phyloP scores from a whole-genome alignment of 2,888 invertebrate genomes.

The Lordiphosa fenestrarum region DNA sequence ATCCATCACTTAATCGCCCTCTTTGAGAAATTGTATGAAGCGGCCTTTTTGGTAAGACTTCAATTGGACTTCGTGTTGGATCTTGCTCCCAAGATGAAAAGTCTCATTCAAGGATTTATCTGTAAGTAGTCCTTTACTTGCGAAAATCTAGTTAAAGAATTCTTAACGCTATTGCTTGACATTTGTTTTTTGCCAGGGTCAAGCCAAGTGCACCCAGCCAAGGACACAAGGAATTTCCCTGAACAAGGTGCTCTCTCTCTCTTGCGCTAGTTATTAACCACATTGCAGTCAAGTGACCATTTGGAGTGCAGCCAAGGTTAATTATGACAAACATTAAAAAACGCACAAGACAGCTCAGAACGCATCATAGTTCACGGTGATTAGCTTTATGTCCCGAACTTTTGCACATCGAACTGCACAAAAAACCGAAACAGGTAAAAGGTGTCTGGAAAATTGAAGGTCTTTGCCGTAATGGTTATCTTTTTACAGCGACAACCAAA shows the following conservation, averaged over 20 bases:
- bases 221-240: slow-evolving; percentile 4
- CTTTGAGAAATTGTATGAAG: too few species aligned
- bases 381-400: slow-evolving; percentile 33
- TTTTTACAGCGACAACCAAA: slow-evolving; percentile 12
- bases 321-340: slow-evolving; percentile 51
- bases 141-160: too few species aligned
- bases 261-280: slow-evolving; percentile 29
- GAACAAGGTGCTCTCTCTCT: slow-evolving; percentile 2
- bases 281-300: slow-evolving; percentile 25
- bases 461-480: slow-evolving; percentile 27
- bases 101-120: too few species aligned
- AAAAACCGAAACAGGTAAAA: slow-evolving; percentile 54
- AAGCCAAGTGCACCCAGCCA: slow-evolving; percentile 15
- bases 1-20: too few species aligned
- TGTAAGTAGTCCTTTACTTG: too few species aligned
- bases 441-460: slow-evolving; percentile 18
- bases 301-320: slow-evolving; percentile 65
- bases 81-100: too few species aligned
- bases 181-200: background rate
- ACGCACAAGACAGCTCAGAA: slow-evolving; percentile 18
- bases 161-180: too few species aligned
- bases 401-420: slow-evolving; percentile 31
- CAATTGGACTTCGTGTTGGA: too few species aligned
- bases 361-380: slow-evolving; percentile 63
- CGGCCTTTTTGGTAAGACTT: too few species aligned